Base-by-base conservation (phyloP, 2,113 vertebrate genomes). In the Sinocyclocheilus anophthalmus region DNA sequence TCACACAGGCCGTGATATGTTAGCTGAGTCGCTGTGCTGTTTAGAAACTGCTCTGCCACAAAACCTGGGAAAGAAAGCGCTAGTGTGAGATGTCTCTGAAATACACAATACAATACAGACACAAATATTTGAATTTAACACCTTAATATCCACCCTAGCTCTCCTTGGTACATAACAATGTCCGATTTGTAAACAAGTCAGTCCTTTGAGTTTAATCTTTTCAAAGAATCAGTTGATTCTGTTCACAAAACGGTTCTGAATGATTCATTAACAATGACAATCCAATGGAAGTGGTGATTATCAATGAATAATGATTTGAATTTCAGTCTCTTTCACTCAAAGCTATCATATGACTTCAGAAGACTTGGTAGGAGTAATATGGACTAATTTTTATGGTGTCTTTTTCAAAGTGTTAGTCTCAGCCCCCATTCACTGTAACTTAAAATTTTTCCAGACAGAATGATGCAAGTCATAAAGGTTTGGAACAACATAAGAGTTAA, bases 1-100 rank as follows among this genome's bases (percentile, higher is more conserved):
- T 99, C 98, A 92, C 98, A 99, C 30, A 99, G 92, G 89, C 98
- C 98, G 72, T 99, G 98, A 94, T 98, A 99, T 1, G 98, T 99
- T 90, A 99, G 92, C 92, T 99, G 98, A 9, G 98, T 99, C 92
- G 98, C 98, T 42, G 97, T 99, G 93, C 95, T 97, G 93, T 95
- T 97, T 84, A 99, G 94, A 91, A 99, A 99, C 91, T 98, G 98
- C 92, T 99, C 98, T 73, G 98, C 98, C 85, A 98, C 96, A 81
- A 97, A 97, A 67, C 98, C 98, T 99, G 85, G 1, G 84, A 87
- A 18, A 67, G 48, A 67, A 18, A 2, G 16, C 1, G 53, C 8
- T 10, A 76, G 26, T 10, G 33, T 48, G 18, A 79, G 30, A 55
- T 20, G 13, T 18, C 3, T 55, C 30, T 61, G n/a, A 57, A 16